Conservation (phyloP, 2,113 vertebrate genomes). For the Laticauda laticaudata region DNA sequence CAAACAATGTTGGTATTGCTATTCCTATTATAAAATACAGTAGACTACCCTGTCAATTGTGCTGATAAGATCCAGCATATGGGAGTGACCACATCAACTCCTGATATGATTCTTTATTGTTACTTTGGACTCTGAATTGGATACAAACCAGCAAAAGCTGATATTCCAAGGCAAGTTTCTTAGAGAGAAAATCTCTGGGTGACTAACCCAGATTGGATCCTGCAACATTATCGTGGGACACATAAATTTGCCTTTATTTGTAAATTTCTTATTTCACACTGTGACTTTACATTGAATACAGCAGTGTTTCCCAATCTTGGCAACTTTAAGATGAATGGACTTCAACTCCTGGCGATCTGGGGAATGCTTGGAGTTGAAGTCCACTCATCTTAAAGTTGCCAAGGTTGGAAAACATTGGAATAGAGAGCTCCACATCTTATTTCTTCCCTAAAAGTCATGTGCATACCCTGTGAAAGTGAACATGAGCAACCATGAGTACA, state of each 20-base stretch:
- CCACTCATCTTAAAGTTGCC: neutral
- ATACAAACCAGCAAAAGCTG: neutral
- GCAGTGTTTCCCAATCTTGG: neutral
- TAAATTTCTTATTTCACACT: neutral
- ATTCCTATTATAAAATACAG: neutral
- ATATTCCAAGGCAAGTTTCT: neutral
- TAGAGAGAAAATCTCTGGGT: no score
- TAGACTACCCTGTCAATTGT: neutral
- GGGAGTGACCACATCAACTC: neutral
- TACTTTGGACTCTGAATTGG: neutral
- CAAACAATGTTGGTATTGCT: neutral
- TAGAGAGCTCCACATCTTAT: neutral
- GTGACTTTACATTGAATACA: no score
- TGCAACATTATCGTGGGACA: no score
- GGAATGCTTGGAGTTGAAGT: neutral
- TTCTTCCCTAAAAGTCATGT: neutral
- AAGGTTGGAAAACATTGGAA: neutral
- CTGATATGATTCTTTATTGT: neutral
- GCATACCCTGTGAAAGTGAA: neutral
- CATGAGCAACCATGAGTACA: neutral
- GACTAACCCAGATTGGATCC: no score
- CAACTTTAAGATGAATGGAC: neutral
- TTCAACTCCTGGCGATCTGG: no score
- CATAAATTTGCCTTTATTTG: no score
- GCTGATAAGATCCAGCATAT: neutral